Base-by-base conservation (phyloP, 2,113 vertebrate genomes). In the Xiphorhynchus elegans region DNA sequence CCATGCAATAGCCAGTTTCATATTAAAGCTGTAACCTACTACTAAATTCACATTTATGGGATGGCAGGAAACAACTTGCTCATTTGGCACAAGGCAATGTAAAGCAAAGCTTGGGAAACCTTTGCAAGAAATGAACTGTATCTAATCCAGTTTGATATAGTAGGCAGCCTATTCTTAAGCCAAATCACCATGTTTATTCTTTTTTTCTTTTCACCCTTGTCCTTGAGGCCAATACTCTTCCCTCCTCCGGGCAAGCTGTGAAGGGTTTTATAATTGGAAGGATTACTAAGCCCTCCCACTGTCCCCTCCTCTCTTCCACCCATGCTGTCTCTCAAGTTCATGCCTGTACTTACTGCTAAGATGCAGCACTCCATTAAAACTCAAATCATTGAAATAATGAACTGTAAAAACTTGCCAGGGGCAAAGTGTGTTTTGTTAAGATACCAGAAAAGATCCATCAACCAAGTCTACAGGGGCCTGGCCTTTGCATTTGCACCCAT, bases 101-200 rank as follows among this genome's bases (percentile, higher is more conserved):
- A 40, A 90, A 62, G 52, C 28, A 93, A 90, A 75, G 53, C 79
- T 72, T 84, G 76, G 76, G 79, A 96, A 97, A 89, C 56, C 52
- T 84, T 75, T 53, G 10, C 64, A 72, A 85, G 85, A 91, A 96
- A 92, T 81, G 35, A 90, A 74, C 85, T 90, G 92, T 90, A 60
- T 74, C 93, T 96, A 96, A 96, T 97, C 88, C 73, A 20, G 85
- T 96, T 95, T 88, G 88, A 87, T 94, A 75, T 78, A 92, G 85
- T 78, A 83, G 88, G 62, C 44, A 72, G 66, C 49, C 46, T 84
- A 72, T 90, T 92, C 90, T 95, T 93, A 92, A 96, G 64, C 56
- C 68, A 94, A 94, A 81, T 93, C 37, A 85, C 88, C 60, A 16
- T 75, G 64, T 94, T 95, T 93, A 78, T 91, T 59, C 88, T 37